phyloP scores from a whole-genome alignment of 2,888 invertebrate species.

The Torymus aiolomorphi region DNA sequence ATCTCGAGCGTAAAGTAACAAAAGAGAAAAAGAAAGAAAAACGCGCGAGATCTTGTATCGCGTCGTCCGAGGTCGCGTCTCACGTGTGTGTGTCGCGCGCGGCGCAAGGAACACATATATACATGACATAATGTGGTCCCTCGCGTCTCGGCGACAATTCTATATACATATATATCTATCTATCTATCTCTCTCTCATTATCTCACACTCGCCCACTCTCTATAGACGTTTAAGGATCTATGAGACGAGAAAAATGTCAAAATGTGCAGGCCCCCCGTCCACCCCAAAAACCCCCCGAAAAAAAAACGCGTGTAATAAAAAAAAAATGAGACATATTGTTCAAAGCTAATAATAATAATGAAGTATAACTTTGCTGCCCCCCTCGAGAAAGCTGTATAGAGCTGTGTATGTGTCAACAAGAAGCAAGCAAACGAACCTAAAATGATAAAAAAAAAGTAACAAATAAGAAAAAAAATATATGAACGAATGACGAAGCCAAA shows the following conservation, averaged over 20 bases:
- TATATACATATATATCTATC: no score
- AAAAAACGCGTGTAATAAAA: no score
- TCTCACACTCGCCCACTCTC: not conserved
- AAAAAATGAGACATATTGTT: no score
- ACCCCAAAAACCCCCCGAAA: no score
- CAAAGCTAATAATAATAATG: no score
- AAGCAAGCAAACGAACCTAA: no score
- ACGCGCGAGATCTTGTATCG: slow-evolving; percentile 26
- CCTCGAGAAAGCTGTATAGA: no score
- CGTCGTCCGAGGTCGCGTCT: slow-evolving; percentile 37
- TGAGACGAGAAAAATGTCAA: not conserved
- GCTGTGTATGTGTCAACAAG: no score
- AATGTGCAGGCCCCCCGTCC: not conserved
- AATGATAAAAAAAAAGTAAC: no score
- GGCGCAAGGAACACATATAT: not conserved
- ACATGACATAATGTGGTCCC: not conserved
- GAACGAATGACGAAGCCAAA: no score
- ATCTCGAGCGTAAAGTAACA: not conserved
- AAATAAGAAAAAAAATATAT: no score
- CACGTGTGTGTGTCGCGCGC: not conserved
- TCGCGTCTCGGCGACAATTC: not conserved
- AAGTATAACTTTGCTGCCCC: no score
- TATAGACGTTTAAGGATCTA: slow-evolving; percentile 14
- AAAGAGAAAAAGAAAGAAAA: not conserved
- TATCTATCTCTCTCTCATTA: not conserved